These are phyloP conservation scores for Sitophilus oryzae DNA, from an alignment of 1,140 invertebrate genomes.

Conservation along the genomic window DNA sequence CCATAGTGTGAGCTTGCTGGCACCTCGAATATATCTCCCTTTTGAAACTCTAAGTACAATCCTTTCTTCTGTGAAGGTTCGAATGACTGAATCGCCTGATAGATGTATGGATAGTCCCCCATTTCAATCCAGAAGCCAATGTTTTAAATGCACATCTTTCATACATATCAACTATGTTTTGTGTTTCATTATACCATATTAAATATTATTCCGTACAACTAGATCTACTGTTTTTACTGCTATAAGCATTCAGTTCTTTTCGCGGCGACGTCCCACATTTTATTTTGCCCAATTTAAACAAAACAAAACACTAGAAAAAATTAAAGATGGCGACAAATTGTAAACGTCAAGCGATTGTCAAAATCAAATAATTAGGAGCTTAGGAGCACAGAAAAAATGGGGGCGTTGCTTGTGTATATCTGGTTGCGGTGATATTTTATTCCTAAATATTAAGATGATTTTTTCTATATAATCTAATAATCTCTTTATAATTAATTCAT, in stretches of 20 bases:
- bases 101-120: conserved; percentile 35
- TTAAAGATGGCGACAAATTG: conserved; percentile 19
- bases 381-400: background rate
- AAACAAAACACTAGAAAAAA: conserved; percentile 15
- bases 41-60: conserved; percentile 29
- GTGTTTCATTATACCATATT: conserved; percentile 13
- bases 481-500: too few species aligned
- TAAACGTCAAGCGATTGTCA: conserved; percentile 14
- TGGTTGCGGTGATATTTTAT: too few species aligned
- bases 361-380: background rate
- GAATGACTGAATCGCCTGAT: conserved; percentile 35
- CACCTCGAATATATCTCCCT: conserved; percentile 36
- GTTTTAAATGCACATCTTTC: conserved; percentile 24
- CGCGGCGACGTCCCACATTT: conserved; percentile 18
- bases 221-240: conserved; percentile 5
- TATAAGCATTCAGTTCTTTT: background rate
- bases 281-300: conserved; percentile 21
- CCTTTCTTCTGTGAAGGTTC: conserved; percentile 29
- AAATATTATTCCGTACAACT: conserved; percentile 11
- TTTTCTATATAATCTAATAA: too few species aligned
- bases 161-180: conserved; percentile 25
- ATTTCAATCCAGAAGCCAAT: conserved; percentile 32
- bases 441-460: too few species aligned
- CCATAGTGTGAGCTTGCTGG: conserved; percentile 20
- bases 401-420: too few species aligned